Base-by-base conservation (phyloP, 2,888 invertebrate species). In the Branchinecta sandiegonensis region DNA sequence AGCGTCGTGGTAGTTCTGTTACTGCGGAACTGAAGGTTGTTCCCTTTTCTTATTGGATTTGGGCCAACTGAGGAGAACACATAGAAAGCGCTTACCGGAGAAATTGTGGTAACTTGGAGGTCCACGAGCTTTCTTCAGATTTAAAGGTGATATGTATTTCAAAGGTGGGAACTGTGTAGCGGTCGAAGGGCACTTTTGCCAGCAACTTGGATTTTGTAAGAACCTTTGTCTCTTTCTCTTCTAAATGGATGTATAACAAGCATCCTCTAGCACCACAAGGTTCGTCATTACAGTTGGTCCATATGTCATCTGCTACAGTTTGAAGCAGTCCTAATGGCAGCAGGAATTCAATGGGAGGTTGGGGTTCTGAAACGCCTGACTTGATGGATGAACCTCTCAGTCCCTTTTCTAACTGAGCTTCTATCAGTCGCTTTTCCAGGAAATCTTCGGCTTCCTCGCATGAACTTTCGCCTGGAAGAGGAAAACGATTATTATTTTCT, bases 231-330 rank as follows among this genome's bases (percentile, higher is more conserved):
- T 8, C 63, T 23, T 56, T 56, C 63, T 56, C 63, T 56, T 56
- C 63, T 23, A 56, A 56, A 10, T 56, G 63, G 8, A 56, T 17
- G 23, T 56, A 56, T 23, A 56, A 56, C 23, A 56, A 56, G 23
- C 63, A 56, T 9, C 63, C 63, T 56, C 63, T 56, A 56, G 63
- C 63, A 56, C 63, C 63, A 56, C 63, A 56, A 10, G 63, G 63
- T 23, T 56, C 63, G 23, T 56, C 9, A 56, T 56, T 56, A 10
- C 14, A 56, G 23, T 56, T 56, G 8, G 23, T n/a, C 63, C 63
- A 56, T 17, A 56, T 56, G 23, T n/a, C 23, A 17, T 56, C 63
- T 17, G 63, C 63, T 8, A 56, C 63, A 56, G n/a, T 56, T n/a
- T 56, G n/a, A 17, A 56, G 23, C 10, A 56, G 23, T 56, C 63